Conservation (phyloP, 2,888 invertebrate species). For the Diaprepes abbreviatus region DNA sequence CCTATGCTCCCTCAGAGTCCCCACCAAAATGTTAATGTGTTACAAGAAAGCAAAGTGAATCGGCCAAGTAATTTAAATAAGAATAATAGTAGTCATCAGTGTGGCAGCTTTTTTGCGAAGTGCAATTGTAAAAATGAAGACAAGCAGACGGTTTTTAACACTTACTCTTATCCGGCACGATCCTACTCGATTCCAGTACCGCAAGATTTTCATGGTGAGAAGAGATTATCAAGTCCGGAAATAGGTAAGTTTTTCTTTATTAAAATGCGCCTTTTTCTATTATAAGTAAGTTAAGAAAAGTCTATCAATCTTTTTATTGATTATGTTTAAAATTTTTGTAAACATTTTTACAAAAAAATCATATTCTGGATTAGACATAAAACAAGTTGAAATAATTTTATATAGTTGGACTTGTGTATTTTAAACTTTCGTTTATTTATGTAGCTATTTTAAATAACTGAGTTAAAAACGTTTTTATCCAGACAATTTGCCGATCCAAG, state of each 20-base stretch:
- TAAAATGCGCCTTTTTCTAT: no score
- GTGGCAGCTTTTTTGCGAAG: conserved; percentile 67
- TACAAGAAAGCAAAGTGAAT: conserved; percentile 53
- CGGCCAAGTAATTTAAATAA: conserved; percentile 32
- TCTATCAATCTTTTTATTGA: no score
- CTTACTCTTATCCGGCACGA: conserved; percentile 36
- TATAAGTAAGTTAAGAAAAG: no score
- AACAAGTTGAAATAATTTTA: no score
- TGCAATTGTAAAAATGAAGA: conserved; percentile 63
- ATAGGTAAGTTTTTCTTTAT: conserved; percentile 47
- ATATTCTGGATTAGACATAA: no score
- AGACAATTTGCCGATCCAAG: no score
- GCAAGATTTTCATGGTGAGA: conserved; percentile 40
- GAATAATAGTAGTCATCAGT: conserved; percentile 51
- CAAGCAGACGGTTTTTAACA: conserved; percentile 35
- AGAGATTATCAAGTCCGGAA: conserved; percentile 60
- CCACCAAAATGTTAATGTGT: conserved; percentile 13
- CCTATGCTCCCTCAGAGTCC: conserved; percentile 6
- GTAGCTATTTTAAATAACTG: no score
- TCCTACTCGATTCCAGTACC: conserved; percentile 39
- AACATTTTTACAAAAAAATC: no score
- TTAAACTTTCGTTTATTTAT: no score
- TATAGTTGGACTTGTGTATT: no score
- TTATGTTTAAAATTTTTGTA: no score
- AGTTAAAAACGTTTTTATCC: no score